Percentiles rank a stretch among this genome's conserved stretches.
phyloP scores from a whole-genome alignment of 1,140 invertebrate species.

The Caenorhabditis briggsae region DNA sequence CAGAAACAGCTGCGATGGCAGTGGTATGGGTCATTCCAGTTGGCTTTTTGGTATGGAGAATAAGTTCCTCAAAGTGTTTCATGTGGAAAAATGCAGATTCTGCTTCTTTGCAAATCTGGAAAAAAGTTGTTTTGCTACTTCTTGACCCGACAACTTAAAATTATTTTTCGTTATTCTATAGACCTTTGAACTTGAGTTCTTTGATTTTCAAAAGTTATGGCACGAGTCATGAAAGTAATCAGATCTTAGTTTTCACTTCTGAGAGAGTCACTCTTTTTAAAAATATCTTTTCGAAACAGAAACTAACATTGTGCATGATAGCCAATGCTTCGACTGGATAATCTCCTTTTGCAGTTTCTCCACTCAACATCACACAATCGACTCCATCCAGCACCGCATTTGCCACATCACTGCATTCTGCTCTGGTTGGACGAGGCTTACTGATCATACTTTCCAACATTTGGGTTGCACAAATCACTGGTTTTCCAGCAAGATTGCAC shows the following conservation, averaged over 20 bases:
- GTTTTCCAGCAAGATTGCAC: constrained; percentile 80
- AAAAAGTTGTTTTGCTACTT: background rate
- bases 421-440: constrained; percentile 82
- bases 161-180: background rate
- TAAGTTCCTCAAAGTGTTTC: constrained; percentile 90
- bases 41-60: constrained; percentile 83
- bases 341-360: constrained; percentile 82
- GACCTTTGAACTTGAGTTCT: background rate
- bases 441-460: constrained; percentile 79
- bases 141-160: background rate
- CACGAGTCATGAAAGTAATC: background rate
- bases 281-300: constrained; percentile 30
- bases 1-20: constrained; percentile 93
- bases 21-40: constrained; percentile 91
- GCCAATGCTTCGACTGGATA: constrained; percentile 80
- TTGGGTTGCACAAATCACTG: constrained; percentile 83
- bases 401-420: constrained; percentile 82
- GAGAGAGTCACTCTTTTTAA: background rate
- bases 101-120: constrained; percentile 92
- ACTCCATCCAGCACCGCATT: constrained; percentile 84
- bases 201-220: background rate
- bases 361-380: constrained; percentile 82
- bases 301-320: constrained; percentile 79
- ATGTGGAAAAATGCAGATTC: constrained; percentile 96
- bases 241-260: background rate